Conservation (phyloP, 2,888 invertebrate species). For the Drosophila niveifrons region DNA sequence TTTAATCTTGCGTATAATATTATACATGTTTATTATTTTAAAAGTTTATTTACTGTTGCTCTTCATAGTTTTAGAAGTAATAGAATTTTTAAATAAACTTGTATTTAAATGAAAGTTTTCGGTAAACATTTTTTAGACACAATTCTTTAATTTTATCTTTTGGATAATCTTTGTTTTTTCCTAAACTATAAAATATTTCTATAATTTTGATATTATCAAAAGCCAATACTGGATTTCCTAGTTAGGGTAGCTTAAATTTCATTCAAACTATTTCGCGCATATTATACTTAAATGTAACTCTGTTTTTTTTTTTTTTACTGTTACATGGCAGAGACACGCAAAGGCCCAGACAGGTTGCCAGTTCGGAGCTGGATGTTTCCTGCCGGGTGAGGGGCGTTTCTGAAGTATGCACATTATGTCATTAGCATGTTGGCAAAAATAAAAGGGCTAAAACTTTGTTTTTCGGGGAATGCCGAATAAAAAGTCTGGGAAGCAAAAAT, state of each 20-base stretch:
- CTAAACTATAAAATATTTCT: not conserved
- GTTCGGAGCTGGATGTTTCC: constrained; percentile 16
- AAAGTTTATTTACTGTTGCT: too few species aligned
- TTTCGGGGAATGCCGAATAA: constrained; percentile 27
- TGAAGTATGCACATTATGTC: constrained; percentile 82
- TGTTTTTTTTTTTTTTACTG: constrained; percentile 26
- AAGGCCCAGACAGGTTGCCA: constrained; percentile 58
- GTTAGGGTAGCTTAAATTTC: constrained; percentile 6
- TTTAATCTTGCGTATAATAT: too few species aligned
- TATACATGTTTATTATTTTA: too few species aligned
- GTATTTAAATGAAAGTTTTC: too few species aligned
- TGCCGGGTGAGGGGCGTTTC: constrained; percentile 37
- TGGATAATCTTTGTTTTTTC: too few species aligned
- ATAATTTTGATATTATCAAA: not conserved
- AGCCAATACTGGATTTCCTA: not conserved
- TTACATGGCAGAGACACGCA: constrained; percentile 67
- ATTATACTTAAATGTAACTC: constrained; percentile 21
- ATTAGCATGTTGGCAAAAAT: constrained; percentile 77
- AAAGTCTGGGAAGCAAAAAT: constrained; percentile 23
- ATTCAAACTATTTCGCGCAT: constrained; percentile 6
- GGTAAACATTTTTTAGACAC: too few species aligned
- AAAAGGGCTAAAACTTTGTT: constrained; percentile 60
- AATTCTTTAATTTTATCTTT: too few species aligned
- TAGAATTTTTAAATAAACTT: too few species aligned
- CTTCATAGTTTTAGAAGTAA: too few species aligned